phyloP scores from a whole-genome alignment of 1,140 invertebrate genomes.

The Drosophila erecta region DNA sequence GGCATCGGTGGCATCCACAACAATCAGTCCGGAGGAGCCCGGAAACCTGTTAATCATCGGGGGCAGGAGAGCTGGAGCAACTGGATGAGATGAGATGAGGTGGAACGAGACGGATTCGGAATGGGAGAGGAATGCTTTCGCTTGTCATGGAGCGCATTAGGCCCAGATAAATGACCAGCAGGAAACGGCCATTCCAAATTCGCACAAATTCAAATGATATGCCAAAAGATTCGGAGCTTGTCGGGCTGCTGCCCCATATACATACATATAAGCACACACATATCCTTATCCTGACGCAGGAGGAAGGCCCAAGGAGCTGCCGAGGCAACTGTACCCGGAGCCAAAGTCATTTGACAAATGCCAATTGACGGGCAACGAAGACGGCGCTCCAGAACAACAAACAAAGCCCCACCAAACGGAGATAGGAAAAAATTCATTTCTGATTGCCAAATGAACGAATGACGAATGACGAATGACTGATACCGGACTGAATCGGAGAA shows the following conservation, averaged over 20 bases:
- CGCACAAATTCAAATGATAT: conserved; percentile 71
- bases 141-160: conserved; percentile 71
- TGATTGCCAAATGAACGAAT: conserved; percentile 56
- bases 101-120: not conserved
- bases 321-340: conserved; percentile 41
- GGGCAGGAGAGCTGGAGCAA: not conserved
- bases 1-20: conserved; percentile 22
- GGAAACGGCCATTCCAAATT: conserved; percentile 43
- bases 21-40: conserved; percentile 17
- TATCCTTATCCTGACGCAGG: conserved; percentile 46
- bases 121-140: conserved; percentile 25
- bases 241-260: conserved; percentile 9
- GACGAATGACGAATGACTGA: conserved; percentile 53
- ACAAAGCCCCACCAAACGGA: conserved; percentile 7
- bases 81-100: no score
- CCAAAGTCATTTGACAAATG: conserved; percentile 67
- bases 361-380: conserved; percentile 63
- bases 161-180: conserved; percentile 62
- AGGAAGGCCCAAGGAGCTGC: conserved; percentile 14
- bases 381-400: conserved; percentile 33
- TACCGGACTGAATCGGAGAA: not conserved
- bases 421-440: conserved; percentile 44
- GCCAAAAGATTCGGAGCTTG: conserved; percentile 57
- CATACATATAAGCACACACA: not conserved
- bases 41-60: conserved; percentile 47